phyloP scores from a whole-genome alignment of 1,140 invertebrate species.

The Brachionus koreanus region DNA sequence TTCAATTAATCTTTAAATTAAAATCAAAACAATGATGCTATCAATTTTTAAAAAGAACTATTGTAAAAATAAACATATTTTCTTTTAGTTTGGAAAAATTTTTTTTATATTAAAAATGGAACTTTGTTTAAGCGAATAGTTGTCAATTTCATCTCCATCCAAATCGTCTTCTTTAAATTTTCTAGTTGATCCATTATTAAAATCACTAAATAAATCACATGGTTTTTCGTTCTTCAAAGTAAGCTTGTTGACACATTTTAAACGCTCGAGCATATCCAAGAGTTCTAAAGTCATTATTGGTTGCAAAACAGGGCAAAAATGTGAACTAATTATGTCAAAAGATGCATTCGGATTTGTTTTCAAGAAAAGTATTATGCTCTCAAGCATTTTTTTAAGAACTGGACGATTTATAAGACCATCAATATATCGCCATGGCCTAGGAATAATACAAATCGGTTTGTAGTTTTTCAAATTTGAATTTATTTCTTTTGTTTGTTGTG shows the following conservation, averaged over 20 bases:
- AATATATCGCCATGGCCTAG: constrained; percentile 34
- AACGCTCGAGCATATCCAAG: constrained; percentile 14
- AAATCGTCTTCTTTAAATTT: neutral
- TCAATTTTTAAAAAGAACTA: too few species aligned
- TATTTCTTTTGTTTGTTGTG: neutral
- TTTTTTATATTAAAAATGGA: constrained; percentile 40
- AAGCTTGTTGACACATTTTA: constrained; percentile 28
- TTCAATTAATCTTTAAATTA: too few species aligned
- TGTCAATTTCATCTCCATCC: constrained; percentile 6
- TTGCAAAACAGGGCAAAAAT: constrained; percentile 41
- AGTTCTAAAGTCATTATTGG: constrained; percentile 39
- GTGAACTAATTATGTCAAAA: neutral
- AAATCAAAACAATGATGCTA: too few species aligned
- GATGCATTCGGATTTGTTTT: constrained; percentile 26
- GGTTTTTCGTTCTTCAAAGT: constrained; percentile 1
- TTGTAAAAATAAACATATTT: neutral
- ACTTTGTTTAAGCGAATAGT: constrained; percentile 6
- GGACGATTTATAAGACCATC: constrained; percentile 24
- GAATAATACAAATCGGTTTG: constrained; percentile 40
- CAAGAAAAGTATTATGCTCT: constrained; percentile 14
- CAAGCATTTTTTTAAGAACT: constrained; percentile 36
- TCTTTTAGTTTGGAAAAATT: constrained; percentile 2
- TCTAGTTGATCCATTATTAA: constrained; percentile 4
- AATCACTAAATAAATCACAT: constrained; percentile 36
- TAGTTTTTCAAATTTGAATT: constrained; percentile 2